Evolutionary conservation across 1,140 invertebrate genomes (phyloP), one percentile per base, ranked within the genome.

Genomic region (Papilio dardanus): DNA sequence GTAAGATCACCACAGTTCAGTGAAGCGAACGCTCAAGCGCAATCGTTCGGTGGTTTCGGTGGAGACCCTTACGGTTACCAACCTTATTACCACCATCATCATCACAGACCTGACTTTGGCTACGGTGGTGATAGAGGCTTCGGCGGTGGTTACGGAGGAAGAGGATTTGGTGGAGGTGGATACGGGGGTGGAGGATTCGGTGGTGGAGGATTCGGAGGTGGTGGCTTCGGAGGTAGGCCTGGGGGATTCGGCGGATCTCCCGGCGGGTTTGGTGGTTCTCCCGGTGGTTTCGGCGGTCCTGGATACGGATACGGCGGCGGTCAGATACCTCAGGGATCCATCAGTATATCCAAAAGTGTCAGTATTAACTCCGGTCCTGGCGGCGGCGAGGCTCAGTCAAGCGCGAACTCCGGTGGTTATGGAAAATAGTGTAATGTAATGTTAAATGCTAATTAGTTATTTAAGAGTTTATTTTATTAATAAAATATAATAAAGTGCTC

Each of bases 1-100:
- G 74, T 66, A 40, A 71, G 84, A 68, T 74, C 86, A 42, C 78
- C 85, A 16, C 77, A 84, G 4, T 83, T 80, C 50, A 77, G 75
- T 28, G 79, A 84, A 75, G 76, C 80, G 1, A 80, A 78, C 54
- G 75, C 83, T 0, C 65, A 65, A 14, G 81, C 83, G 0, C 65
- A 58, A 14, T 76, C 76, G 1, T 73, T 54, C 54, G 77, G 79
- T n/a, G 71, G 42, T n/a, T 46, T 42, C 12, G 40, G 77, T 16
- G 75, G 50, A 8, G 28, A 28, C 33, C 40, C 28, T 19, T 24
- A 58, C 8, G 50, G 19, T 21, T 24, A 28, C 24, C 24, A 24
- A 28, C 71, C 71, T 2, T 33, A 33, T 35, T 10, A 73, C 46
- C 46, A 73, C 30, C 67, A 69, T 69, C 67, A 69, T 16, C 31